A percentile compares a stretch with the other conserved stretches of the same genome.
Evolutionary conservation across 1,140 invertebrate species (phyloP).

Genomic region (Brachionus manjavacas): DNA sequence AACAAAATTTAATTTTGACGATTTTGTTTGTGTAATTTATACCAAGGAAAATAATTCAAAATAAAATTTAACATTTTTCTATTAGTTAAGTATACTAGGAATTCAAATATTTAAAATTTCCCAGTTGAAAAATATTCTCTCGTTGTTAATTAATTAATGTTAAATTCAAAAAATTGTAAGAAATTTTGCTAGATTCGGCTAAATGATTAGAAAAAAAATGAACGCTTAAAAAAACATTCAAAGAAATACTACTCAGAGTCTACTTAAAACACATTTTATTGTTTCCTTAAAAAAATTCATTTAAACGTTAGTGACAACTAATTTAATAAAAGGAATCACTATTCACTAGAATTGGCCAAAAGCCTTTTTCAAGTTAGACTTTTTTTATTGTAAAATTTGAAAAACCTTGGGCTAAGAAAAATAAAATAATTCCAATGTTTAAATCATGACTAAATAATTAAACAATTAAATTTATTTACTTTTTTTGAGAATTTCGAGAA

Average conservation of each 20-base stretch:
- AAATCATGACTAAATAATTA: not conserved
- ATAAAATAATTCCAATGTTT: not conserved
- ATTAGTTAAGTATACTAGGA: no score
- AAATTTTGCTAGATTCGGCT: not conserved
- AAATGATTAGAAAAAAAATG: not conserved
- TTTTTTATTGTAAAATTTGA: not conserved
- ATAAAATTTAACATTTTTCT: no score
- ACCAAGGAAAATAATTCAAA: not conserved
- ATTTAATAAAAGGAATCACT: not conserved
- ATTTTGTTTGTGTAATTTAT: not conserved
- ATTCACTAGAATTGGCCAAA: not conserved
- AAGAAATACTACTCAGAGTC: no score
- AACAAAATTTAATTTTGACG: not conserved
- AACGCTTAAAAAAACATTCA: not conserved
- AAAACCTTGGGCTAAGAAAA: not conserved
- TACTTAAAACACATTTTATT: not conserved
- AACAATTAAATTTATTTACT: not conserved
- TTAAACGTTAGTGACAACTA: not conserved
- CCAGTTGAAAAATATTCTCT: not conserved
- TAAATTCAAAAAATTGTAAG: not conserved
- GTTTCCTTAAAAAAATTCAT: not conserved
- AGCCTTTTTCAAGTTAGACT: not conserved
- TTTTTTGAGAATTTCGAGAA: not conserved
- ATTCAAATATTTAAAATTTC: no score
- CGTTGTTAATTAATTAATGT: not conserved